A percentile compares a stretch with the other conserved stretches of the same genome.
phyloP scores from a whole-genome alignment of 2,888 invertebrate genomes.

The Polylopha cassiicola region DNA sequence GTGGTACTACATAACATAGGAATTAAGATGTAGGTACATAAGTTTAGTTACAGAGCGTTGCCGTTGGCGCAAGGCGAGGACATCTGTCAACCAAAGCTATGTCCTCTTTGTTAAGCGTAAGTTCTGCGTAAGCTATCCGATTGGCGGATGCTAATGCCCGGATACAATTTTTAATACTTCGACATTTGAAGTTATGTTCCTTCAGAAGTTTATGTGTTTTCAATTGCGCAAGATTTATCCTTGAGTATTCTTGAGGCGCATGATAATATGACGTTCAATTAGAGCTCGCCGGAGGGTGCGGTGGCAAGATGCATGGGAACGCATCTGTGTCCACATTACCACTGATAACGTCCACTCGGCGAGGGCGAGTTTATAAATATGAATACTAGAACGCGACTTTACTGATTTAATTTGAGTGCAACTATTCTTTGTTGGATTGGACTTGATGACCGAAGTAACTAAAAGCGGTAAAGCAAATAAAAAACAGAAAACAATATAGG shows the following conservation, averaged over 20 bases:
- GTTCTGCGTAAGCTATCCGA: slow-evolving; percentile 52
- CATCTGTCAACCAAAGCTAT: slow-evolving; percentile 16
- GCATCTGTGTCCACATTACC: slow-evolving; percentile 64
- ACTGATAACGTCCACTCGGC: slow-evolving; percentile 38
- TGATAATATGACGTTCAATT: slow-evolving; percentile 33
- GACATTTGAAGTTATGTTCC: no score
- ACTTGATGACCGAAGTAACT: no score
- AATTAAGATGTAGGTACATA: no score
- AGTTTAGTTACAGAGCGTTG: no score
- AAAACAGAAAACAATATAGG: no score
- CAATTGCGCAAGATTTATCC: slow-evolving; percentile 14
- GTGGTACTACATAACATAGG: no score
- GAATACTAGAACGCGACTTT: no score
- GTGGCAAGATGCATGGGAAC: slow-evolving; percentile 41
- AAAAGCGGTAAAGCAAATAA: no score
- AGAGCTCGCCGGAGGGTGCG: slow-evolving; percentile 31
- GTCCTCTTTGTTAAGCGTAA: slow-evolving; percentile 42
- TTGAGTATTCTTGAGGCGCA: slow-evolving; percentile 19
- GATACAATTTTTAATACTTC: no score
- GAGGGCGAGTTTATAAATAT: slow-evolving; percentile 22
- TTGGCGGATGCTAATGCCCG: slow-evolving; percentile 32
- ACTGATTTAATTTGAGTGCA: no score
- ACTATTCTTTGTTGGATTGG: no score
- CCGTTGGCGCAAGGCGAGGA: slow-evolving; percentile 4
- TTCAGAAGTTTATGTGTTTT: slow-evolving; percentile 12